Conservation (phyloP, 2,797 vertebrate species). For the Lagocephalus sceleratus region DNA sequence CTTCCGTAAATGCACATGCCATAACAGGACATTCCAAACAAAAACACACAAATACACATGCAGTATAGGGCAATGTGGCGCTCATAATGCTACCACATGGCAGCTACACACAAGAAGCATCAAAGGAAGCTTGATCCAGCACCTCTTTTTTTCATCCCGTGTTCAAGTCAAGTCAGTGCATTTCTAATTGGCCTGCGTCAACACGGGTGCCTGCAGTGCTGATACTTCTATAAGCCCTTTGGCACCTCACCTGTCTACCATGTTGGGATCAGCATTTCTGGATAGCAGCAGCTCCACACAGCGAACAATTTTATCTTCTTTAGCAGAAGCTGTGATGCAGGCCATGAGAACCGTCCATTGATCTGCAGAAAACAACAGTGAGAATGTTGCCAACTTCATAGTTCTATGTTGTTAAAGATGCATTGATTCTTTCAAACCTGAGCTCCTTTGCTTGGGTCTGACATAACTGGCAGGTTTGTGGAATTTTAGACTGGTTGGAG, state of each 20-base stretch:
- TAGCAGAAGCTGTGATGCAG: conserved; percentile 78
- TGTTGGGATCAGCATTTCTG: conserved; percentile 88
- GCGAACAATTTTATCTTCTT: conserved; percentile 82
- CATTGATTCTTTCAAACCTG: too few relatives aligned
- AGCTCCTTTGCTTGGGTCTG: too few relatives aligned
- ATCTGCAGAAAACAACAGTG: conserved; percentile 67
- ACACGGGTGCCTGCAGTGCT: conserved; percentile 23
- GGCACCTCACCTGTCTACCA: conserved; percentile 82
- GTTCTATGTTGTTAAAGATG: too few relatives aligned
- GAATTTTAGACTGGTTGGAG: too few relatives aligned
- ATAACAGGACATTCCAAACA: conserved; percentile 72
- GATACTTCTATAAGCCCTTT: conserved; percentile 34
- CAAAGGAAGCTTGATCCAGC: conserved; percentile 47
- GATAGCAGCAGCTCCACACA: conserved; percentile 91
- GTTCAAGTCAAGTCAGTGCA: conserved; percentile 22
- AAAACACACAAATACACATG: conserved; percentile 59
- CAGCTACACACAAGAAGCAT: conserved; percentile 50
- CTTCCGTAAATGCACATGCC: conserved; percentile 59
- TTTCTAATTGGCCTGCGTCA: conserved; percentile 36
- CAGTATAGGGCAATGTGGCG: conserved; percentile 40
- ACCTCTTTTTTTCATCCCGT: conserved; percentile 9
- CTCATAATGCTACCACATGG: conserved; percentile 63
- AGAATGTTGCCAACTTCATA: neutral
- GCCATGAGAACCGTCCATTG: conserved; percentile 88
- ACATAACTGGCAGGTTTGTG: too few relatives aligned